Base-by-base conservation (phyloP, 1,140 invertebrate genomes). In the Sitobion miscanthi region DNA sequence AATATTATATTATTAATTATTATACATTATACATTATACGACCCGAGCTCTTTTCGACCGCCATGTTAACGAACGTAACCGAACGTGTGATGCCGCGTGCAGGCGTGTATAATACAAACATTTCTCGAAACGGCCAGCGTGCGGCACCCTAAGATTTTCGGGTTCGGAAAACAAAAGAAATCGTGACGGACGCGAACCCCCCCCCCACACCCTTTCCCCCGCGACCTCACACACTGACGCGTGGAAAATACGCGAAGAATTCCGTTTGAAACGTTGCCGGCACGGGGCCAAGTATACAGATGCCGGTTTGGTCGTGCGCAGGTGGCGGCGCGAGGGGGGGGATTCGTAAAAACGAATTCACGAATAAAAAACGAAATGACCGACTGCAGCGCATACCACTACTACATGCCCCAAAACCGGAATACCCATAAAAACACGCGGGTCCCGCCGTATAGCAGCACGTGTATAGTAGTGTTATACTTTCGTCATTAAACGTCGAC, bases 401-500 rank as follows among this genome's bases (percentile, higher is more conserved):
- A 88, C 9, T 7, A 1, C 47, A 52, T 85, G 45, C 83, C 83
- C 85, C n/a, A 17, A 89, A 57, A 45, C 21, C n/a, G 35, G 52
- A 89, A 89, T 30, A 57, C 30, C 0, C 11, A 52, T 23, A n/a
- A 77, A 77, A 77, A n/a, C 62, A 35, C 62, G 30, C 62, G 62
- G 62, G 62, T 17, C 30, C 62, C 62, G 62, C 30, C 17, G n/a
- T 77, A 57, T 57, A 25, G 23, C 54, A 2, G 8, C 4, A 11
- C 52, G 52, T 6, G 52, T 6, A 42, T 42, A 42, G 21, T 21
- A 21, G 62, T 62, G 30, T n/a, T 77, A 77, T 77, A 77, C 62
- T 77, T 77, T n/a, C 52, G 52, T 57, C 88, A 57, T 89, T 57
- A 42, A 89, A 89, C 52, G 52, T 35, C 21, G 87, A 89, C n/a